Evolutionary conservation across 64 coral and sea anemone species (phyloP).

Genomic region (Catalaphyllia jardinei): DNA sequence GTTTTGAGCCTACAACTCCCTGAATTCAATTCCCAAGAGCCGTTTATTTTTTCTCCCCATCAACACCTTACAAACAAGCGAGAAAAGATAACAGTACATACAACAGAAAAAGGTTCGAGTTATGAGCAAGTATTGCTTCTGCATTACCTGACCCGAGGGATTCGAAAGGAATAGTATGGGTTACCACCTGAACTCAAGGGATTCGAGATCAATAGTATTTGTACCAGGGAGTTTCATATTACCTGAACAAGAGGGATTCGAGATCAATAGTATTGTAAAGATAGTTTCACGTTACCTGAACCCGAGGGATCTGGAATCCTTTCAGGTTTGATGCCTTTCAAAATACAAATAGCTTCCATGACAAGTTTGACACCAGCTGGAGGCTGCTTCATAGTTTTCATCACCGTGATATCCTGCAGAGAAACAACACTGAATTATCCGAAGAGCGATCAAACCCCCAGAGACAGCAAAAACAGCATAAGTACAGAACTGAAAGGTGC

Average conservation of each 20-base stretch:
- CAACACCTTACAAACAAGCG: background rate
- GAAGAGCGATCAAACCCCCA: background rate
- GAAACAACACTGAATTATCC: background rate
- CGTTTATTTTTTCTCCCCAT: background rate
- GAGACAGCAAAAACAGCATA: background rate
- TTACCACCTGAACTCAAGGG: background rate
- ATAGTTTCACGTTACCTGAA: constrained; percentile 69
- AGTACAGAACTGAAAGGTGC: background rate
- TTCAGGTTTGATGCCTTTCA: constrained; percentile 94
- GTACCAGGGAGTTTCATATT: too few relatives aligned
- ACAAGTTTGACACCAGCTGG: constrained; percentile 97
- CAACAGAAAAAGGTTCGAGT: too few relatives aligned
- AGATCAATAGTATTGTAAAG: background rate
- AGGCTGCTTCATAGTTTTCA: constrained; percentile 96
- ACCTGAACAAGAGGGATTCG: too few relatives aligned
- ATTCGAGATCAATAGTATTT: background rate
- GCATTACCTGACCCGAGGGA: background rate
- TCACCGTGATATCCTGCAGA: constrained; percentile 92
- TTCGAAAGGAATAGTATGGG: background rate
- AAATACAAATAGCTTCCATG: constrained; percentile 99
- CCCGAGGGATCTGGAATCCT: constrained; percentile 98
- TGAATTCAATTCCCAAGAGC: too few relatives aligned
- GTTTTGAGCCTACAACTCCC: too few relatives aligned
- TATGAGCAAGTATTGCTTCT: too few relatives aligned
- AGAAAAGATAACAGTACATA: background rate